A percentile compares a stretch with the other conserved stretches of the same genome.
These are phyloP conservation scores for Aphaenogaster ashmeadi DNA, from an alignment of 1,140 invertebrate species.

Conservation along the genomic window DNA sequence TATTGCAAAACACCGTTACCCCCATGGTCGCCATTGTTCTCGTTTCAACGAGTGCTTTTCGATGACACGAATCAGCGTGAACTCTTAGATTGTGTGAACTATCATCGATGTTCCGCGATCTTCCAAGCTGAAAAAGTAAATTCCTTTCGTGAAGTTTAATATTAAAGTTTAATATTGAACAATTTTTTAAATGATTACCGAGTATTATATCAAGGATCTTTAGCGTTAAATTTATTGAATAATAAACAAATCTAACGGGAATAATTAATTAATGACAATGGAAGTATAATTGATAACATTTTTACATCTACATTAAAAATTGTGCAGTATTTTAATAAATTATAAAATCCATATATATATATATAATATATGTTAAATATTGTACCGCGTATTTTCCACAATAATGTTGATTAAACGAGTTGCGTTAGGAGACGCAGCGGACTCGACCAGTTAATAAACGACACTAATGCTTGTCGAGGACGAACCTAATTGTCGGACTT, in stretches of 20 bases:
- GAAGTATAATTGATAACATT: neutral
- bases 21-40: slow-evolving; percentile 85
- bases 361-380: neutral
- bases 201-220: neutral
- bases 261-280: neutral
- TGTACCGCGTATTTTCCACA: slow-evolving; percentile 17
- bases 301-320: neutral
- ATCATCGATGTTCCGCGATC: slow-evolving; percentile 27
- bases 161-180: neutral
- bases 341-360: neutral
- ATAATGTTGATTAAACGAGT: slow-evolving; percentile 38
- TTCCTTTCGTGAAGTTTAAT: neutral
- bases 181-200: neutral
- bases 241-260: neutral
- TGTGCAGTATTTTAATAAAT: neutral
- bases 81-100: neutral
- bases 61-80: neutral
- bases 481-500: slow-evolving; percentile 78
- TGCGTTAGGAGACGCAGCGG: slow-evolving; percentile 44
- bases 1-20: slow-evolving; percentile 84
- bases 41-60: slow-evolving; percentile 8
- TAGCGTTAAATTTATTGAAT: neutral
- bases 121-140: slow-evolving; percentile 22
- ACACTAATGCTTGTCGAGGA: slow-evolving; percentile 80
- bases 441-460: slow-evolving; percentile 66